A percentile compares a stretch with the other conserved stretches of the same genome.
Evolutionary conservation across 30 jellyfish, hydroid and myxozoan species (phyloP).

Genomic region (Hydractinia symbiolongicarpus): DNA sequence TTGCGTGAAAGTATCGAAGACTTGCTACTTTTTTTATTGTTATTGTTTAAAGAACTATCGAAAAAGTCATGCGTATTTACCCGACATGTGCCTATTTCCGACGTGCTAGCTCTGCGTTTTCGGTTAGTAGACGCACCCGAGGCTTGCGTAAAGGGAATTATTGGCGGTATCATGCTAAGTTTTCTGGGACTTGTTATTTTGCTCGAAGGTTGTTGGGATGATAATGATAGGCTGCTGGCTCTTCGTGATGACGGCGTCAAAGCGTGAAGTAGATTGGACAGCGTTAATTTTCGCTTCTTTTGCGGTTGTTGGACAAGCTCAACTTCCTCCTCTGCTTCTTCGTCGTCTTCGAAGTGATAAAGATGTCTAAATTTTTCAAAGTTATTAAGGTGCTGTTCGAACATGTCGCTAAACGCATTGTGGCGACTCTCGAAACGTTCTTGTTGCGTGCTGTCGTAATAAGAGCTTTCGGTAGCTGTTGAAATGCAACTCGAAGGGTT

Average conservation of each 20-base stretch:
- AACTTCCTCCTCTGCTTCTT: neutral
- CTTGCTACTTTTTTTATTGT: neutral
- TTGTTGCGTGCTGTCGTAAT: neutral
- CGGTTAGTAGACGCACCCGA: neutral
- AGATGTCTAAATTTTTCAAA: constrained; percentile 5
- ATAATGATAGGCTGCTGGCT: neutral
- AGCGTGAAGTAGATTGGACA: constrained; percentile 10
- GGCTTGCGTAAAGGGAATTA: constrained; percentile 8
- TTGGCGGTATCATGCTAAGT: neutral
- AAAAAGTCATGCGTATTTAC: neutral
- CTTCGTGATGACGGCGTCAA: neutral
- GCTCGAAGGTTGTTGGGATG: neutral
- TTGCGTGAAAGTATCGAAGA: neutral
- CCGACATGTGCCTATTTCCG: neutral
- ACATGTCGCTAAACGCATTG: constrained; percentile 21
- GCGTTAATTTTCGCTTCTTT: neutral
- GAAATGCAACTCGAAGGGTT: neutral
- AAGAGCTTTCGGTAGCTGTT: neutral
- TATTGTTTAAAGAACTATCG: neutral
- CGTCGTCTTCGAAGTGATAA: constrained; percentile 9
- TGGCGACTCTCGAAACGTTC: constrained; percentile 8
- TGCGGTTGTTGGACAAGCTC: neutral
- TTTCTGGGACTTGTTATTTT: neutral
- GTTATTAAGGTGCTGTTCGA: constrained; percentile 3
- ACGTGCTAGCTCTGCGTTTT: neutral